phyloP scores from a whole-genome alignment of 1,140 invertebrate genomes.

The Papilio glaucus region DNA sequence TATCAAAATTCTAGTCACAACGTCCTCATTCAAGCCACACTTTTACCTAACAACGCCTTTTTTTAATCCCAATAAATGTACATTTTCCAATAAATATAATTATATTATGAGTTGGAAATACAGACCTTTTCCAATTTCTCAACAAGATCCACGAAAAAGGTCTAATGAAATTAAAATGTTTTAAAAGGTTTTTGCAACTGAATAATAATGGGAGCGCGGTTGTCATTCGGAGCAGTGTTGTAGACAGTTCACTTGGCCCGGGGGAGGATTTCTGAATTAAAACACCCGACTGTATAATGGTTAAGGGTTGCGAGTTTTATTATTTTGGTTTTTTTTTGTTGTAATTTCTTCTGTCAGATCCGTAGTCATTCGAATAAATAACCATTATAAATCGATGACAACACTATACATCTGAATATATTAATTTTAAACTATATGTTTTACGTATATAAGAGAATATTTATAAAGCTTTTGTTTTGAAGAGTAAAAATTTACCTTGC shows the following conservation, averaged over 20 bases:
- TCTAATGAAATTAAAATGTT: conserved; percentile 66
- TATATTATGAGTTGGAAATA: conserved; percentile 26
- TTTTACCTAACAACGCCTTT: too few relatives aligned
- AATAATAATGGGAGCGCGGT: conserved; percentile 56
- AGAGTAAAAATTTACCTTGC: too few relatives aligned
- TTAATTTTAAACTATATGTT: too few relatives aligned
- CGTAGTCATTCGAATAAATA: neutral
- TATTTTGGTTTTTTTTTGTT: conserved; percentile 29
- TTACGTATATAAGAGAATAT: too few relatives aligned
- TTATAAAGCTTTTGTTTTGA: too few relatives aligned
- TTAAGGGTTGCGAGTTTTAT: conserved; percentile 31
- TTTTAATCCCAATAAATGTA: too few relatives aligned
- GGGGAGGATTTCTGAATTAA: conserved; percentile 49
- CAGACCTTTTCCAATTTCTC: conserved; percentile 35
- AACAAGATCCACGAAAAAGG: conserved; percentile 34
- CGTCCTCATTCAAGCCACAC: too few relatives aligned
- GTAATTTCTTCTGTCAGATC: conserved; percentile 5
- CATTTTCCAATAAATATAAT: conserved; percentile 31
- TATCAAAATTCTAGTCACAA: too few relatives aligned
- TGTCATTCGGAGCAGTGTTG: conserved; percentile 44
- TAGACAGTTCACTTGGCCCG: conserved; percentile 45
- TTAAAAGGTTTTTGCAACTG: conserved; percentile 62
- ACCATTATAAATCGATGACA: neutral
- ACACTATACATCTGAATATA: neutral
- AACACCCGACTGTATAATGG: conserved; percentile 32